Evolutionary conservation across 2,113 vertebrate genomes (phyloP).

Genomic region (Falcunculus frontatus): DNA sequence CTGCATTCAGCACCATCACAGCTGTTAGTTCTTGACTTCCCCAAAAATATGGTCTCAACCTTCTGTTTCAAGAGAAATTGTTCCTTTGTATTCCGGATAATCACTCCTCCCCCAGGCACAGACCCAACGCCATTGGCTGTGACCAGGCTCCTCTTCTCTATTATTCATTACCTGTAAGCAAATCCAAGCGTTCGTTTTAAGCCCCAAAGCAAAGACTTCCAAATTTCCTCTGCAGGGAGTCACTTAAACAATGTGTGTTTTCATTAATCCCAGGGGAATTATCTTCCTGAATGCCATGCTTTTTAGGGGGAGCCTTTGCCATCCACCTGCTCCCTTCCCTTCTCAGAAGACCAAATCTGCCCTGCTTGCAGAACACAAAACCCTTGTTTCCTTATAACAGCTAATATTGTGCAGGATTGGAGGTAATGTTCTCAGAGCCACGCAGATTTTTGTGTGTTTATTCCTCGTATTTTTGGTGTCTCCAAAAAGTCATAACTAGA

Average conservation of each 20-base stretch:
- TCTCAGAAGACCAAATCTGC: neutral
- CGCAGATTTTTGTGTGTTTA: neutral
- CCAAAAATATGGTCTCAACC: slow-evolving; percentile 30
- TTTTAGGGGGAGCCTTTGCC: neutral
- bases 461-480: neutral
- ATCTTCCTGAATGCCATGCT: slow-evolving; percentile 8
- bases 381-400: neutral
- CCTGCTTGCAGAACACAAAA: neutral
- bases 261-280: slow-evolving; percentile 28
- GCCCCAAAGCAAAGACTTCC: slow-evolving; percentile 33
- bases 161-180: slow-evolving; percentile 55
- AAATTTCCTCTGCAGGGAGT: slow-evolving; percentile 42
- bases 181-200: slow-evolving; percentile 11
- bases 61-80: slow-evolving; percentile 49
- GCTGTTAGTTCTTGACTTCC: slow-evolving; percentile 29
- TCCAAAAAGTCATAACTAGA: neutral
- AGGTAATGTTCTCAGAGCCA: neutral
- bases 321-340: slow-evolving; percentile 21
- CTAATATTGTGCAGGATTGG: neutral
- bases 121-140: neutral
- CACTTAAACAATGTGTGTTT: slow-evolving; percentile 5
- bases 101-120: slow-evolving; percentile 47
- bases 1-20: slow-evolving; percentile 25
- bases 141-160: neutral
- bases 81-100: slow-evolving; percentile 22